Conservation (phyloP, 1,140 invertebrate species). For the Cheumatopsyche charites region DNA sequence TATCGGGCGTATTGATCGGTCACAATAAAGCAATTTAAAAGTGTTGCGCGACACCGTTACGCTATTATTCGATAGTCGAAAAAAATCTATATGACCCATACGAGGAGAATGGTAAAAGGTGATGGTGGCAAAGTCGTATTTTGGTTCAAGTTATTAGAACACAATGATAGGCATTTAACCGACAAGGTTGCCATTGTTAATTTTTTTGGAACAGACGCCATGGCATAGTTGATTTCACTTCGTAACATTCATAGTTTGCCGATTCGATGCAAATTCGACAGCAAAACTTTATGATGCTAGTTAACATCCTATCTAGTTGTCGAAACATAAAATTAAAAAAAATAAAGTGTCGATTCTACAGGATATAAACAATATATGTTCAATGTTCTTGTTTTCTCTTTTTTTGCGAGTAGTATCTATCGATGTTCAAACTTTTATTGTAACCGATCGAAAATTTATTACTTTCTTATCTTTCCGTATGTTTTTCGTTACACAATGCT, state of each 20-base stretch:
- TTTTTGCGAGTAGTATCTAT: not conserved
- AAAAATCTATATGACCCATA: conserved; percentile 12
- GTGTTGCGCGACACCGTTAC: conserved; percentile 27
- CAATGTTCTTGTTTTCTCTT: no score
- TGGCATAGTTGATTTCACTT: no score
- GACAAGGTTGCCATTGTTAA: conserved; percentile 27
- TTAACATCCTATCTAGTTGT: no score
- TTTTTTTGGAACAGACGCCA: not conserved
- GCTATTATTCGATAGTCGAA: conserved; percentile 1
- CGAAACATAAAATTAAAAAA: no score
- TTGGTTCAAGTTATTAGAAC: conserved; percentile 27
- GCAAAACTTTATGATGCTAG: no score
- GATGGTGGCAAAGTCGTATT: not conserved
- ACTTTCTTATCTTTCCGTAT: not conserved
- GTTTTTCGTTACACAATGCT: not conserved
- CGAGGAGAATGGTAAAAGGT: conserved; percentile 19
- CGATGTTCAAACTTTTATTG: not conserved
- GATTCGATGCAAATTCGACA: no score
- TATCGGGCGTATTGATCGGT: conserved; percentile 16
- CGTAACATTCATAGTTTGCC: no score
- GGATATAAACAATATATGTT: no score
- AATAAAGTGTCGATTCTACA: no score
- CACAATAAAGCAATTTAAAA: conserved; percentile 35
- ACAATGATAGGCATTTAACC: conserved; percentile 28
- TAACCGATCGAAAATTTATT: conserved; percentile 14